These are phyloP conservation scores for Neodiprion fabricii DNA, from an alignment of 1,140 invertebrate genomes.

Conservation along the genomic window DNA sequence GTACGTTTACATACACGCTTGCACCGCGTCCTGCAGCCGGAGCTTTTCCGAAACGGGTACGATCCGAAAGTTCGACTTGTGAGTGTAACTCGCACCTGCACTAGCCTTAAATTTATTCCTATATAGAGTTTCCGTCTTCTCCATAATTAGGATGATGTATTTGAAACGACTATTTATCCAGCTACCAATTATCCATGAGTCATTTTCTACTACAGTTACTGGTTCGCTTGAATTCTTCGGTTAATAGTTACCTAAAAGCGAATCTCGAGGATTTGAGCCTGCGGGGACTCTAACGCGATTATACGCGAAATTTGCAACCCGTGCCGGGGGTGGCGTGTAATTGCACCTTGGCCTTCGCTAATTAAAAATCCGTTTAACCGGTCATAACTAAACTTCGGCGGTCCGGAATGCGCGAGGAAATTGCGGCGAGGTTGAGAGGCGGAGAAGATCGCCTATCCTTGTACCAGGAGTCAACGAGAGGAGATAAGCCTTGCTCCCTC, in stretches of 20 bases:
- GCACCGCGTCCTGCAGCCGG: too few species aligned
- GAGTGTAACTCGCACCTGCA: too few species aligned
- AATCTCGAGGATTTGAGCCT: too few species aligned
- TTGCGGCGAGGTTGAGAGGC: not conserved
- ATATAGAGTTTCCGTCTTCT: not conserved
- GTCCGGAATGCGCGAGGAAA: not conserved
- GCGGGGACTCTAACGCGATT: too few species aligned
- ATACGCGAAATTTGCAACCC: too few species aligned
- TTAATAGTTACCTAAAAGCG: too few species aligned
- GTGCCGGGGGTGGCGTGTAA: not conserved
- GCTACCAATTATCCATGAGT: not conserved
- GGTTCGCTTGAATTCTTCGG: not conserved
- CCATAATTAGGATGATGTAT: not conserved
- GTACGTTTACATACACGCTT: too few species aligned
- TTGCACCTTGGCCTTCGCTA: not conserved
- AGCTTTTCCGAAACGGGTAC: too few species aligned
- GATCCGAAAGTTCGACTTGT: too few species aligned
- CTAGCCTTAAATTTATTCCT: not conserved
- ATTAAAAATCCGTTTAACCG: slow-evolving; percentile 6
- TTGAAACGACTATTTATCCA: too few species aligned
- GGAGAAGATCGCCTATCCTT: not conserved
- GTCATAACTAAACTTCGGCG: slow-evolving; percentile 2
- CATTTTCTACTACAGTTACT: not conserved
- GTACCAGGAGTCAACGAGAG: too few species aligned
- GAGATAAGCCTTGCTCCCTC: too few species aligned